A percentile compares a stretch with the other conserved stretches of the same genome.
These are phyloP conservation scores for Cathartes aura DNA, from an alignment of 2,113 vertebrate species.

Conservation along the genomic window DNA sequence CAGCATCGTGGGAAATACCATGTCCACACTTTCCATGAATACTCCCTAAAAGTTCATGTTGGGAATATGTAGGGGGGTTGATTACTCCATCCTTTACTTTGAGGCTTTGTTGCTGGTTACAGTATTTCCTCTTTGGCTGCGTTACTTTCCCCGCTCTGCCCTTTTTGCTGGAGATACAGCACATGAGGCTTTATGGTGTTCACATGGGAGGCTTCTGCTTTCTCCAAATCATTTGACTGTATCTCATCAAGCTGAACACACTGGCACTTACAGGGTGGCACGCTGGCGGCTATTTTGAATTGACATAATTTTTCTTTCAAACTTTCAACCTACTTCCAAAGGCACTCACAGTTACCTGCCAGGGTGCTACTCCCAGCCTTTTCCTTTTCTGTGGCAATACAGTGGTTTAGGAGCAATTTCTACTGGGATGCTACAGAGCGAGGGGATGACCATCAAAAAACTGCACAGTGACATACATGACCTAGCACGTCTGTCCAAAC, in stretches of 20 bases:
- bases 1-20: neutral
- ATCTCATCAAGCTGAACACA: neutral
- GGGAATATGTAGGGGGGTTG: neutral
- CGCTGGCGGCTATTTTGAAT: neutral
- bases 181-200: neutral
- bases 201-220: neutral
- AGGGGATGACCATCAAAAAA: neutral
- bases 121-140: neutral
- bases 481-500: neutral
- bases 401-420: neutral
- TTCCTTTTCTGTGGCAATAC: neutral
- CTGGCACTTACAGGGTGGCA: neutral
- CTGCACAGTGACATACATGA: neutral
- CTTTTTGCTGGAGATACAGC: neutral
- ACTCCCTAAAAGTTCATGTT: neutral
- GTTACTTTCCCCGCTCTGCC: neutral
- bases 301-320: neutral
- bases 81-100: neutral
- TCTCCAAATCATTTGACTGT: neutral
- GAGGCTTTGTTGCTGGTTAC: neutral
- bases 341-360: fast-evolving
- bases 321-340: neutral
- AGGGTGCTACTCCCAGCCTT: neutral
- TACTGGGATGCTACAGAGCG: neutral
- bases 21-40: neutral